Evolutionary conservation across 2,113 vertebrate species (phyloP).

Genomic region (Alosa alosa): DNA sequence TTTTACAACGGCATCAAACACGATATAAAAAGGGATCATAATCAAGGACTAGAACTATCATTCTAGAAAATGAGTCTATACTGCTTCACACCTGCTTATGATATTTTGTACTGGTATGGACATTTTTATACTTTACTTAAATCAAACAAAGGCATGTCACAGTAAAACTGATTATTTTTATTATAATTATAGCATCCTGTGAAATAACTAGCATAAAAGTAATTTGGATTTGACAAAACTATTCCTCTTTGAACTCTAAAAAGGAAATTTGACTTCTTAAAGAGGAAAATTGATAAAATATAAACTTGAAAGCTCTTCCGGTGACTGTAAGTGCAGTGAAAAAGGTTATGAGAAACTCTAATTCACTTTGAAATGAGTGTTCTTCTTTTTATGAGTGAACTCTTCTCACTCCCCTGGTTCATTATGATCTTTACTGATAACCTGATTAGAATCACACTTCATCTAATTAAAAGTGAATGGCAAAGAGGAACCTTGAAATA

Average conservation of each 20-base stretch:
- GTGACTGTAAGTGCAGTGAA: background rate
- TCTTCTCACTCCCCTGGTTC: background rate
- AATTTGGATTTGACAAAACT: background rate
- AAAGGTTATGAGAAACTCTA: background rate
- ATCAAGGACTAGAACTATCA: too few relatives aligned
- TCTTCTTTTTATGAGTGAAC: background rate
- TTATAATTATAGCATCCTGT: too few relatives aligned
- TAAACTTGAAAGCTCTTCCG: background rate
- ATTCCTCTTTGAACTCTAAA: background rate
- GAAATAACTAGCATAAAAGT: background rate
- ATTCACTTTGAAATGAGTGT: background rate
- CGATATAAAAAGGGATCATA: too few relatives aligned
- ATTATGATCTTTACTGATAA: conserved; percentile 2
- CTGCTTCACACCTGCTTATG: too few relatives aligned
- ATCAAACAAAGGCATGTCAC: too few relatives aligned
- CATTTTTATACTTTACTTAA: too few relatives aligned
- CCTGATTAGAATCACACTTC: background rate
- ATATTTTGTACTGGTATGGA: too few relatives aligned
- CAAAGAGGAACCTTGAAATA: background rate
- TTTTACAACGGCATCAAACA: too few relatives aligned
- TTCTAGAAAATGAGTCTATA: too few relatives aligned
- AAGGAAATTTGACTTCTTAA: background rate
- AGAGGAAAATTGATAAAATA: background rate
- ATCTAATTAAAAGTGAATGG: background rate
- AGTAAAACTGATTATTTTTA: too few relatives aligned